Conservation (phyloP, 2,888 invertebrate species). For the Prenolepis imparis region DNA sequence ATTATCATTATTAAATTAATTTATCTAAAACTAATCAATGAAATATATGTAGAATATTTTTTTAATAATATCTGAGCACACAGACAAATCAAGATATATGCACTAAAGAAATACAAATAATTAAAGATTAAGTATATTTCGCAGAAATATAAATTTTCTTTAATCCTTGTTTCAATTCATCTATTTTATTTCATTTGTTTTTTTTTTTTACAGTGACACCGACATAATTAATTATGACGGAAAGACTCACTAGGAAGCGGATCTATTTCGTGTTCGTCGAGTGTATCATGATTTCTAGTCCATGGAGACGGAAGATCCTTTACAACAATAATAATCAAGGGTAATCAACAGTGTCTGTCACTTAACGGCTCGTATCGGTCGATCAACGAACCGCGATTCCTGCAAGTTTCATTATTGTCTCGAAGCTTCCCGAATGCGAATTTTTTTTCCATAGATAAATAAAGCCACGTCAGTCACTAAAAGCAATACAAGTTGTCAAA, state of each 20-base stretch:
- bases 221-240: neutral
- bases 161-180: neutral
- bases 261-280: slow-evolving; percentile 25
- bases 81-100: neutral
- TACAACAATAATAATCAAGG: slow-evolving; percentile 55
- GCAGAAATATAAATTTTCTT: neutral
- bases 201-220: neutral
- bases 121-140: neutral
- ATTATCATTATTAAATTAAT: neutral
- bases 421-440: neutral
- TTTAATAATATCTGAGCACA: neutral
- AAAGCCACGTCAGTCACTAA: neutral
- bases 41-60: neutral
- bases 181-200: too few relatives aligned
- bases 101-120: slow-evolving; percentile 3
- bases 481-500: neutral
- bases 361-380: slow-evolving; percentile 74
- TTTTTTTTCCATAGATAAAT: neutral
- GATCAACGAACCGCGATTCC: slow-evolving; percentile 78
- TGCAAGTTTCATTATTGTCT: slow-evolving; percentile 27
- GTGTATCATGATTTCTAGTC: slow-evolving; percentile 41
- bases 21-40: neutral
- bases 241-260: neutral
- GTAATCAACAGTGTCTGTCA: slow-evolving; percentile 57
- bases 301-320: slow-evolving; percentile 26